phyloP scores from a whole-genome alignment of 2,888 invertebrate species.

The Zaprionus obscuricornis region DNA sequence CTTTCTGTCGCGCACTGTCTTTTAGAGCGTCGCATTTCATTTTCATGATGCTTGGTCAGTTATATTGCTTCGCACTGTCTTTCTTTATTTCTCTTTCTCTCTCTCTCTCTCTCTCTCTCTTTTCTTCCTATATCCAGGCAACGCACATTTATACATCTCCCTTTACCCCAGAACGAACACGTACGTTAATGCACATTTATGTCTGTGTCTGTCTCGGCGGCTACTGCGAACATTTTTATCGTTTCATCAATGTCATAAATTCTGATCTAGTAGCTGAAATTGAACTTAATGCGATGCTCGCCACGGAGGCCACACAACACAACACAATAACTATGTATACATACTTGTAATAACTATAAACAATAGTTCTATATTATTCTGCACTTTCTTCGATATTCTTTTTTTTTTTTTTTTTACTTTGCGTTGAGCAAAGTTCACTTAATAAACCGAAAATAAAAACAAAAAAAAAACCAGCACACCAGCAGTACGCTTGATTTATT shows the following conservation, averaged over 20 bases:
- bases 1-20: too few species aligned
- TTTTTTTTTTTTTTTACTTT: not conserved
- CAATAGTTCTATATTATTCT: too few species aligned
- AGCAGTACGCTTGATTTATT: too few species aligned
- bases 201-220: slow-evolving; percentile 18
- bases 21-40: slow-evolving; percentile 67
- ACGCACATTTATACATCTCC: slow-evolving; percentile 67
- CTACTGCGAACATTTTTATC: slow-evolving; percentile 68
- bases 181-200: slow-evolving; percentile 13
- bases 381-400: not conserved
- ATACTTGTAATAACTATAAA: too few species aligned
- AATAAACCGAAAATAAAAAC: too few species aligned
- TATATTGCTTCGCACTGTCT: slow-evolving; percentile 58
- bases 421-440: too few species aligned
- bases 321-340: slow-evolving; percentile 27
- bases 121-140: slow-evolving; percentile 29
- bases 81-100: not conserved
- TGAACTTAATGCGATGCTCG: slow-evolving; percentile 69
- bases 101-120: not conserved
- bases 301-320: slow-evolving; percentile 11
- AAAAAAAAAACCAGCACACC: too few species aligned
- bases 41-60: slow-evolving; percentile 64
- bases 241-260: slow-evolving; percentile 79
- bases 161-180: slow-evolving; percentile 11
- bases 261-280: slow-evolving; percentile 76